Percentiles rank a stretch among this genome's conserved stretches.
Evolutionary conservation across 2,797 vertebrate genomes (phyloP).

Genomic region (Tiaroga cobitis): DNA sequence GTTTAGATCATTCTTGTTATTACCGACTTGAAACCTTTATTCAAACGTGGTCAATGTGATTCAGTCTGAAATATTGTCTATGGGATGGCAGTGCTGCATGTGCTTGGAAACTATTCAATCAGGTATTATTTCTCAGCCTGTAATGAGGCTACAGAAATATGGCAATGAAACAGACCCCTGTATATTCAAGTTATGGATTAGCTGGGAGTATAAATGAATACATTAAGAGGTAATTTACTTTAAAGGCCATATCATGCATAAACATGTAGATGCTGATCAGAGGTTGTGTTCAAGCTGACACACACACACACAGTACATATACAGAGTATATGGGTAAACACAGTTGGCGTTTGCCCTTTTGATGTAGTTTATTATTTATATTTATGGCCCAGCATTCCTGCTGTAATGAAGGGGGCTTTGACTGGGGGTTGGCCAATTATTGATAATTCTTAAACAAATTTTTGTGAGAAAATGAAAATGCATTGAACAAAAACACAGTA

Average conservation of each 20-base stretch:
- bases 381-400: background rate
- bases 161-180: constrained; percentile 50
- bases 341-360: constrained; percentile 20
- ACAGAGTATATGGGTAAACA: constrained; percentile 14
- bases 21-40: constrained; percentile 22
- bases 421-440: background rate
- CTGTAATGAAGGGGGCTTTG: background rate
- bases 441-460: background rate
- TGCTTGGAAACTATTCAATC: constrained; percentile 51
- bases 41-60: constrained; percentile 28
- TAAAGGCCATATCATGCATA: constrained; percentile 37
- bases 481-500: background rate
- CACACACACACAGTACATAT: background rate
- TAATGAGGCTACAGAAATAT: constrained; percentile 50
- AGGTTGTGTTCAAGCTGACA: constrained; percentile 4
- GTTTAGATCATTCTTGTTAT: constrained; percentile 28
- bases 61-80: constrained; percentile 19
- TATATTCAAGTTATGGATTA: constrained; percentile 35
- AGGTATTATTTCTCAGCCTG: constrained; percentile 43
- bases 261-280: constrained; percentile 22
- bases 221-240: constrained; percentile 38
- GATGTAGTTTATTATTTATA: constrained; percentile 12
- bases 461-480: background rate
- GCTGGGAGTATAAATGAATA: constrained; percentile 31
- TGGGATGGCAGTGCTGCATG: constrained; percentile 9